These are phyloP conservation scores for Phanerotoma sp. DNA, from an alignment of 2,888 invertebrate genomes.

Conservation along the genomic window DNA sequence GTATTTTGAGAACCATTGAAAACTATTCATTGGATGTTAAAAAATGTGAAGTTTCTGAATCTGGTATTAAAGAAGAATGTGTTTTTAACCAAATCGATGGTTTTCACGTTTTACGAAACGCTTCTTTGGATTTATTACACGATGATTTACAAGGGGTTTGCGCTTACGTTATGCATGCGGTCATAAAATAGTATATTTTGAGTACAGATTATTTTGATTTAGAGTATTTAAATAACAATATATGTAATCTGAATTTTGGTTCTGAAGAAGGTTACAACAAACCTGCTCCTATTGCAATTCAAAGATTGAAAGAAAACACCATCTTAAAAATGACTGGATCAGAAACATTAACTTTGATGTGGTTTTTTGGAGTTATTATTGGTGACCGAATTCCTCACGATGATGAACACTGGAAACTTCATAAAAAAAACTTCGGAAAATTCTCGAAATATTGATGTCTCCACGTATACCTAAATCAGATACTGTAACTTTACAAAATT, in stretches of 20 bases:
- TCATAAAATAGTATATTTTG: neutral
- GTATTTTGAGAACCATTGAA: neutral
- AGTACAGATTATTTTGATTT: too few relatives aligned
- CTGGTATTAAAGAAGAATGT: slow-evolving; percentile 9
- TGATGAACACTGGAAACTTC: slow-evolving; percentile 26
- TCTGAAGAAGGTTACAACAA: neutral
- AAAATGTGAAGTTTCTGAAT: slow-evolving; percentile 1
- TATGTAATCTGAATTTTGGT: neutral
- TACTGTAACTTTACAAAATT: neutral
- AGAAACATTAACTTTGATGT: slow-evolving; percentile 28
- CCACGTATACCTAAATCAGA: neutral
- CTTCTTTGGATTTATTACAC: slow-evolving; percentile 1
- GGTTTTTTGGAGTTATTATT: slow-evolving; percentile 27
- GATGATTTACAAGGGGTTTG: slow-evolving; percentile 8
- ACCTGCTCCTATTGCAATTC: neutral
- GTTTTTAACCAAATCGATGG: neutral
- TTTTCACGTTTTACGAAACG: neutral
- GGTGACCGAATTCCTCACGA: slow-evolving; percentile 24
- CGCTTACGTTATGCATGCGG: neutral
- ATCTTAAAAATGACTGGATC: slow-evolving; percentile 24
- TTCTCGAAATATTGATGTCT: neutral
- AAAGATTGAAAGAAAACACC: neutral
- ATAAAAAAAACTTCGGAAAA: neutral
- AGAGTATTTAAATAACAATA: slow-evolving; percentile 1
- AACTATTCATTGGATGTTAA: slow-evolving; percentile 15